These are phyloP conservation scores for Agrotis ipsilon DNA, from an alignment of 2,888 invertebrate genomes.

Conservation along the genomic window DNA sequence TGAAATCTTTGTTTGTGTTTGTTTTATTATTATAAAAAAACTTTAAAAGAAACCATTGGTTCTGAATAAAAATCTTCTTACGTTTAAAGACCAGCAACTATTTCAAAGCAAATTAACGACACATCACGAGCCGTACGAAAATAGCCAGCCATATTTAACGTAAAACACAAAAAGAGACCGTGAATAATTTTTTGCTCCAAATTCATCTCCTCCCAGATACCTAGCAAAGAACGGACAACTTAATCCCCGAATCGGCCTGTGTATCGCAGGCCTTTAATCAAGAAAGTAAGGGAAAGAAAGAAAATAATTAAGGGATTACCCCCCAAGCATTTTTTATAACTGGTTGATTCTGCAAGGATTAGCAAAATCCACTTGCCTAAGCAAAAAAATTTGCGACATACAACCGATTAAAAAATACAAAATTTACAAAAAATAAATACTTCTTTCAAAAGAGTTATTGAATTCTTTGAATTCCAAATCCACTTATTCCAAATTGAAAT, in stretches of 20 bases:
- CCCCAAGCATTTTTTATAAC: conserved; percentile 47
- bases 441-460: conserved; percentile 8
- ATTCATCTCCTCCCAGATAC: conserved; percentile 19
- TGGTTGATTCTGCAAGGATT: conserved; percentile 51
- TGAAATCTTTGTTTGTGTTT: no score
- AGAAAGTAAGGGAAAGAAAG: conserved; percentile 57
- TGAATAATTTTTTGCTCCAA: neutral
- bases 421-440: conserved; percentile 14
- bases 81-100: no score
- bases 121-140: no score
- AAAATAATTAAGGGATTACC: no score
- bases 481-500: conserved; percentile 53
- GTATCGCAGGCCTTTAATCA: conserved; percentile 49
- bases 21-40: no score
- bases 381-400: conserved; percentile 43
- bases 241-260: conserved; percentile 35
- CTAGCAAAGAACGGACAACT: neutral
- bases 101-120: no score
- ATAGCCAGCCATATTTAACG: neutral
- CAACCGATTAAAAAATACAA: conserved; percentile 13
- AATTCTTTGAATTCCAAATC: conserved; percentile 42
- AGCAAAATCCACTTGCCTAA: conserved; percentile 18
- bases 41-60: no score
- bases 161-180: neutral
- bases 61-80: no score